These are phyloP conservation scores for Cephalopterus ornatus DNA, from an alignment of 2,113 vertebrate species.

Conservation along the genomic window DNA sequence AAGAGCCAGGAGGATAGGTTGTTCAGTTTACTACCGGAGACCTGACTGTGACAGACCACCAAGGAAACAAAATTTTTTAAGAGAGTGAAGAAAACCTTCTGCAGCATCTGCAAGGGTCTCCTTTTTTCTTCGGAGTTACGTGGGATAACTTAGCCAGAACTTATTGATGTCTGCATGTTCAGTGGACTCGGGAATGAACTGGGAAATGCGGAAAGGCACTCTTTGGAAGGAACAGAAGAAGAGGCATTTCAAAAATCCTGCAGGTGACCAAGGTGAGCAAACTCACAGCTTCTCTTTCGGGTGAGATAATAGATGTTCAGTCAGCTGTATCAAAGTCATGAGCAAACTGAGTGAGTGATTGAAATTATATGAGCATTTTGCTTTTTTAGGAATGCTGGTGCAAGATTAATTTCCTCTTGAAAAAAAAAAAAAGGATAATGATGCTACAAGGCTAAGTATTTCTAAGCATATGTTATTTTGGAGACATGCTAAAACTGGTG, in stretches of 20 bases:
- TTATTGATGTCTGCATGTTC: slow-evolving; percentile 27
- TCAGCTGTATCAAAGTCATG: slow-evolving; percentile 26
- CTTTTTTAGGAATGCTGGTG: slow-evolving; percentile 1
- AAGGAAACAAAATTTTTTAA: neutral
- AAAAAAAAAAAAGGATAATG: neutral
- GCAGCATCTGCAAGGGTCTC: neutral
- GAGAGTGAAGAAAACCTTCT: neutral
- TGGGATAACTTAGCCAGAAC: slow-evolving; percentile 56
- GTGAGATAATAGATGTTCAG: slow-evolving; percentile 24
- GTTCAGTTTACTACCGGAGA: slow-evolving; percentile 58
- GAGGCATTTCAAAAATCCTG: slow-evolving; percentile 53
- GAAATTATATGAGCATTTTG: slow-evolving; percentile 6
- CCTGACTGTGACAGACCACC: slow-evolving; percentile 36
- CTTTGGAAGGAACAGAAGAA: neutral
- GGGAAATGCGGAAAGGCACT: neutral
- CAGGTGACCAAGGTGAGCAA: slow-evolving; percentile 60
- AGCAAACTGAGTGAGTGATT: neutral
- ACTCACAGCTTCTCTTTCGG: slow-evolving; percentile 8
- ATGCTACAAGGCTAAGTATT: neutral
- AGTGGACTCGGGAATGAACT: neutral
- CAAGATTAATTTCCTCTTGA: neutral
- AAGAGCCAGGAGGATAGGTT: slow-evolving; percentile 58
- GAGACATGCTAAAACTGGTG: neutral
- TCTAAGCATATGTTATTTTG: neutral
- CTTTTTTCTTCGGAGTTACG: neutral